Conservation (phyloP, 2,797 vertebrate genomes). For the Distichodus sexfasciatus region DNA sequence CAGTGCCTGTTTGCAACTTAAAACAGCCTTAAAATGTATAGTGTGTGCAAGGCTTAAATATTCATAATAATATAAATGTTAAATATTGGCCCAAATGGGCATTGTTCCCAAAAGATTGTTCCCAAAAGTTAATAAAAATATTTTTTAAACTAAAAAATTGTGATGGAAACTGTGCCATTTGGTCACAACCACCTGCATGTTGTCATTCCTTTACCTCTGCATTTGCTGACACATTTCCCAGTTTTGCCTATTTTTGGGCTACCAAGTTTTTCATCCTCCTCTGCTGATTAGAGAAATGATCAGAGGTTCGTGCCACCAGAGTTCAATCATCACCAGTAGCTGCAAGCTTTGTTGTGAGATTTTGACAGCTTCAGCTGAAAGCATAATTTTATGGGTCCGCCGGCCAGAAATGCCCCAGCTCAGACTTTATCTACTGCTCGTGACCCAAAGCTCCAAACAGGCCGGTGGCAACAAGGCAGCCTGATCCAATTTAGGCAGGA, state of each 20-base stretch:
- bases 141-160: no score
- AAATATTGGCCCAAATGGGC: no score
- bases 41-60: no score
- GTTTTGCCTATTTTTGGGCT: not conserved
- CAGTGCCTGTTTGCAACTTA: no score
- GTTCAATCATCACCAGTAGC: not conserved
- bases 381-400: not conserved
- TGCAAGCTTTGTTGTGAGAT: not conserved
- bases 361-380: not conserved
- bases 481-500: not conserved
- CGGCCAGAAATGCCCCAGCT: not conserved
- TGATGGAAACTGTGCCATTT: no score
- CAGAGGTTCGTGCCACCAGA: not conserved
- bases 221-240: no score
- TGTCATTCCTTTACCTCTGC: no score
- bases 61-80: no score
- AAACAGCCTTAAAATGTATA: no score
- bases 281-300: not conserved
- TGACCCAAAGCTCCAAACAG: conserved; percentile 9
- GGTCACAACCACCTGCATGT: no score
- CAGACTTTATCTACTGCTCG: not conserved
- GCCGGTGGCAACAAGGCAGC: not conserved
- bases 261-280: not conserved
- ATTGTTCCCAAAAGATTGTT: no score
- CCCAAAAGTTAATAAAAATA: no score